Percentiles rank a stretch among this genome's conserved stretches.
Conservation (phyloP, 2,797 vertebrate species). For the Aeoliscus strigatus region DNA sequence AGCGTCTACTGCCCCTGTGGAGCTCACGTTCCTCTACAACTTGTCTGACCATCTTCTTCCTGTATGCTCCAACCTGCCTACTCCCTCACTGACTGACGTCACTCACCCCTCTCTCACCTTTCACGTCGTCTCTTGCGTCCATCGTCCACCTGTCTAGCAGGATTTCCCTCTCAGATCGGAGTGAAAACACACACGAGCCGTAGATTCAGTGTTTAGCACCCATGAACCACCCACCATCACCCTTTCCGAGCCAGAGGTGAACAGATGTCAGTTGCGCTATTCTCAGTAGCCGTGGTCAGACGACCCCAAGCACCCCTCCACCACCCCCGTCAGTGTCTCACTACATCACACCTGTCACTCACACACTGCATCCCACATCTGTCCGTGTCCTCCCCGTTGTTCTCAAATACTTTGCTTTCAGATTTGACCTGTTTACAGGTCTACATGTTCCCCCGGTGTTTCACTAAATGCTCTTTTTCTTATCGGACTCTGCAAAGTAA, state of each 20-base stretch:
- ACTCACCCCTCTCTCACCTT: conserved; percentile 21
- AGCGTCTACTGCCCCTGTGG: conserved; percentile 26
- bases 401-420: conserved; percentile 42
- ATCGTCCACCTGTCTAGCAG: conserved; percentile 35
- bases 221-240: conserved; percentile 5
- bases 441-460: too few relatives aligned
- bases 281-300: conserved; percentile 28
- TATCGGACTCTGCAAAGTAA: too few relatives aligned
- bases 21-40: conserved; percentile 24
- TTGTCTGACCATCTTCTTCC: conserved; percentile 19
- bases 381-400: conserved; percentile 57
- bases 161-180: conserved; percentile 44
- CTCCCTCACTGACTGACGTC: conserved; percentile 6
- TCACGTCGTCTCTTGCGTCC: conserved; percentile 20
- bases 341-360: conserved; percentile 85
- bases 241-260: conserved; percentile 67
- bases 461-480: too few relatives aligned
- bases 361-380: conserved; percentile 80
- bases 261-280: conserved; percentile 76
- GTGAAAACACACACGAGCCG: too few relatives aligned
- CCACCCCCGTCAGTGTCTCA: conserved; percentile 82
- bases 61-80: conserved; percentile 13
- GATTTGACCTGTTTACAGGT: too few relatives aligned
- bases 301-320: conserved; percentile 56
- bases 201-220: conserved; percentile 32